Percentiles rank a stretch among this genome's conserved stretches.
These are phyloP conservation scores for Xenentodon cancila DNA, from an alignment of 2,797 vertebrate species.

Conservation along the genomic window DNA sequence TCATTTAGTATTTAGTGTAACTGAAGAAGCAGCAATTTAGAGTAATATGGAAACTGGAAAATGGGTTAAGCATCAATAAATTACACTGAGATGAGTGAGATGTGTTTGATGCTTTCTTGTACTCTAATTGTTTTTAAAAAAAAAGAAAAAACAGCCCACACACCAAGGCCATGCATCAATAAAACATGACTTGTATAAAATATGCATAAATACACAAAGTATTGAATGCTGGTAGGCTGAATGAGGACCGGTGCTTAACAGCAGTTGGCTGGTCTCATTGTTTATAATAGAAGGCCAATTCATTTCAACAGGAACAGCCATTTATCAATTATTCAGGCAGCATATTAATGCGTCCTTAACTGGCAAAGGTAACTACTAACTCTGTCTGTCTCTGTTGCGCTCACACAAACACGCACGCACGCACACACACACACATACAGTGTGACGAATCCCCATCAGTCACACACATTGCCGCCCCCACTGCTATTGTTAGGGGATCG, in stretches of 20 bases:
- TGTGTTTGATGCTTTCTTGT: slow-evolving; percentile 52
- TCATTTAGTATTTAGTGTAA: slow-evolving; percentile 39
- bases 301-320: slow-evolving; percentile 65
- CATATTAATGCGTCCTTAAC: slow-evolving; percentile 64
- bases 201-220: slow-evolving; percentile 73
- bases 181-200: slow-evolving; percentile 77
- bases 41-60: slow-evolving; percentile 52
- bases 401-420: slow-evolving; percentile 14
- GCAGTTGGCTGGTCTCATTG: slow-evolving; percentile 57
- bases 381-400: slow-evolving; percentile 14
- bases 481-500: slow-evolving; percentile 78
- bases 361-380: slow-evolving; percentile 69
- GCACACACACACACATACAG: slow-evolving; percentile 52
- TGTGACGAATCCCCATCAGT: slow-evolving; percentile 84
- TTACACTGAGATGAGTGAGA: slow-evolving; percentile 63
- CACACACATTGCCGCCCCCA: slow-evolving; percentile 80
- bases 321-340: slow-evolving; percentile 80
- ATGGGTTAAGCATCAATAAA: slow-evolving; percentile 75
- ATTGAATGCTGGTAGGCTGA: slow-evolving; percentile 61
- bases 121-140: slow-evolving; percentile 57
- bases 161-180: slow-evolving; percentile 70
- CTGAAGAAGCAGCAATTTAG: slow-evolving; percentile 55
- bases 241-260: slow-evolving; percentile 71
- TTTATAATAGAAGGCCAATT: slow-evolving; percentile 73
- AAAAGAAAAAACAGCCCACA: slow-evolving; percentile 54